Evolutionary conservation across 2,797 vertebrate genomes (phyloP).

Genomic region (Sebastes hopkinsi): DNA sequence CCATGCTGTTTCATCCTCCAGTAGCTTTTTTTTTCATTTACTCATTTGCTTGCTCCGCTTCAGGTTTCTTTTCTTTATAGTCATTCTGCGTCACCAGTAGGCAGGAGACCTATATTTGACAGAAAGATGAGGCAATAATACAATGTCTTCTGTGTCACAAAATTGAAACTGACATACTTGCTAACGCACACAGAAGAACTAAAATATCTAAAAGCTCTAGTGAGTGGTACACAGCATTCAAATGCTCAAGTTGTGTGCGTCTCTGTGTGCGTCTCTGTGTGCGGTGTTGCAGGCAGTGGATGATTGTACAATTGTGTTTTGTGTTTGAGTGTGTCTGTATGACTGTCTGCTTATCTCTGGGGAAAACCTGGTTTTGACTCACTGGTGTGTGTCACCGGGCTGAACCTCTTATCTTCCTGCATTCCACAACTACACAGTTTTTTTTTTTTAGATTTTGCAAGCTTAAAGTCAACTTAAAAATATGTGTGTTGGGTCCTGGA

Average conservation of each 20-base stretch:
- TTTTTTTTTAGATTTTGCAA: slow-evolving; percentile 17
- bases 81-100: background rate
- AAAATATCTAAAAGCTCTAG: background rate
- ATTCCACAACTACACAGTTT: slow-evolving; percentile 17
- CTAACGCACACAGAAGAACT: background rate
- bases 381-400: slow-evolving; percentile 19
- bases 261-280: background rate
- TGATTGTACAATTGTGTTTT: background rate
- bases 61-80: background rate
- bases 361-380: slow-evolving; percentile 32
- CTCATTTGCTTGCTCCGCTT: background rate
- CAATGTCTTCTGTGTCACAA: background rate
- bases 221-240: background rate
- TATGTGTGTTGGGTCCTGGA: background rate
- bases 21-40: background rate
- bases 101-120: background rate
- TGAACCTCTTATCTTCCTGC: slow-evolving; percentile 45
- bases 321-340: background rate
- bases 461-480: background rate
- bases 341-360: slow-evolving; percentile 26
- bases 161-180: background rate
- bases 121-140: background rate
- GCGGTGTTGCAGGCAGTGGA: background rate
- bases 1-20: background rate
- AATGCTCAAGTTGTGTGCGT: background rate